Base-by-base conservation (phyloP, 2,888 invertebrate species). In the Xanthostigma xanthostigma region DNA sequence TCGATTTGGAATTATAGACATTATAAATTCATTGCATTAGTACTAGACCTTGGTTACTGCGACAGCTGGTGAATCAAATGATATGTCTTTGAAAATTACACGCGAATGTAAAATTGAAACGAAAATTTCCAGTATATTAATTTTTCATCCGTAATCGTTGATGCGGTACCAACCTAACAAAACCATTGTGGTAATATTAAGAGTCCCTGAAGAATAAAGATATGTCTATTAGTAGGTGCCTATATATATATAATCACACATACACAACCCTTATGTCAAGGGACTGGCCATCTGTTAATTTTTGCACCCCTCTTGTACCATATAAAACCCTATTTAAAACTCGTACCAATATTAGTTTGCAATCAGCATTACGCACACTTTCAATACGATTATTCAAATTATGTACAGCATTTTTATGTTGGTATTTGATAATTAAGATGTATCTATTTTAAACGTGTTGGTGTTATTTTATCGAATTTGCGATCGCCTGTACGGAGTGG, bases 241-340 rank as follows among this genome's bases (percentile, higher is more conserved):
- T 65, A 66, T 27, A 27, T 27, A 4, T 17, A 27, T 27, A 6
- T 27, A 27, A 27, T 27, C 27, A 64, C 66, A 63, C 65, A 65
- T 65, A 65, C 27, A 27, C 27, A 27, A 27, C 66, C 66, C 65
- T 64, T 63, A 57, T 62, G 64, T 49, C 49, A 47, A 51, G 51
- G 51, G 51, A 51, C 38, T 44, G 49, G 66, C 64, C 68, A 68
- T 68, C 68, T 68, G 68, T 68, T 68, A 67, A 67, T 68, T 67
- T 65, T 65, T 68, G 65, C 65, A 62, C 65, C 65, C 65, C 59
- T 50, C 48, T 2, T 17, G 6, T 27, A 27, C 27, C 6, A 27
- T 27, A 27, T 27, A 27, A 27, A 27, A 27, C 27, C 27, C 27
- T 27, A 27, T 27, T 27, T 27, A 27, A 27, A 27, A 27, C 27